phyloP scores from a whole-genome alignment of 2,888 invertebrate species.

The Cosmia pyralina region DNA sequence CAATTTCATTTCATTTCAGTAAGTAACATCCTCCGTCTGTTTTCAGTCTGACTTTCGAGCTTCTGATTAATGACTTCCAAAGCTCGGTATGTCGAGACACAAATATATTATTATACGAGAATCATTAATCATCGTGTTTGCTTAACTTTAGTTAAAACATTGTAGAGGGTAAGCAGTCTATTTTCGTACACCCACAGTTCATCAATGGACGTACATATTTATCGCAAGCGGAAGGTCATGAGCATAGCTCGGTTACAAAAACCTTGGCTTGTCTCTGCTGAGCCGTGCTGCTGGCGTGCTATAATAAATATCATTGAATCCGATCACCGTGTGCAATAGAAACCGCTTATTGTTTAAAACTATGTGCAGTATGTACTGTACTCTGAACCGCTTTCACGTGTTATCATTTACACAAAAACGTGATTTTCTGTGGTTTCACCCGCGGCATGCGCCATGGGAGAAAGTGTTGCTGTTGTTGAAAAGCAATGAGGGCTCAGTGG shows the following conservation, averaged over 20 bases:
- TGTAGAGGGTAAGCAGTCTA: conserved; percentile 16
- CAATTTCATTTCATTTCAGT: too few relatives aligned
- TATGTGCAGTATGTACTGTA: conserved; percentile 6
- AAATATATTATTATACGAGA: background rate
- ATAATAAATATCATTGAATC: conserved; percentile 30
- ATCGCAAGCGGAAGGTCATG: conserved; percentile 31
- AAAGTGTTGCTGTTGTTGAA: conserved; percentile 43
- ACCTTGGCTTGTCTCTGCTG: conserved; percentile 11
- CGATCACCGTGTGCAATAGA: conserved; percentile 50
- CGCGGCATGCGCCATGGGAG: conserved; percentile 24
- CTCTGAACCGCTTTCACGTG: conserved; percentile 54
- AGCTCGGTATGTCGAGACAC: background rate
- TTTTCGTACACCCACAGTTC: conserved; percentile 26
- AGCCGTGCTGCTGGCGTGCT: conserved; percentile 23
- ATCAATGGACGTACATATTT: conserved; percentile 34
- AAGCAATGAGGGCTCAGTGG: conserved; percentile 21
- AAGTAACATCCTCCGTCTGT: background rate
- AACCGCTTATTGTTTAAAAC: conserved; percentile 55
- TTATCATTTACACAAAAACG: conserved; percentile 57
- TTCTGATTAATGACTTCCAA: background rate
- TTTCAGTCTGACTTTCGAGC: background rate
- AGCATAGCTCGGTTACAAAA: conserved; percentile 7
- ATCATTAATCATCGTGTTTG: conserved; percentile 14
- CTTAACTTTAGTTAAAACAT: background rate
- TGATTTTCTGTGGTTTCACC: conserved; percentile 41